Conservation (phyloP, 1,140 invertebrate genomes). For the Hyposmocoma kahamanoa region DNA sequence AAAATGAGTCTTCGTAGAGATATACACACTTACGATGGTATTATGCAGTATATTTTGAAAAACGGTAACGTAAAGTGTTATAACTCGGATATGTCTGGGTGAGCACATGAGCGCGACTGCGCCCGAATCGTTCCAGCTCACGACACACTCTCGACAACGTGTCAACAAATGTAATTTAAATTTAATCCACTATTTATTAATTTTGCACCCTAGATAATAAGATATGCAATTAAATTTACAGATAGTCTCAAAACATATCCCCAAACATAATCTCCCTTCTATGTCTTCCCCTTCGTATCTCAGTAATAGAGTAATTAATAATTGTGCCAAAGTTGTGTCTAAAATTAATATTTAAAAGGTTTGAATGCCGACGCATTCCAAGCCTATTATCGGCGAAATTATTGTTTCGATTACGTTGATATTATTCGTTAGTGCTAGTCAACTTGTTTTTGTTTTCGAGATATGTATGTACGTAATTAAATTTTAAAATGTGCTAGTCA, state of each 20-base stretch:
- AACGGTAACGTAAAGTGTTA: too few species aligned
- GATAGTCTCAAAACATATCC: conserved; percentile 59
- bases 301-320: conserved; percentile 36
- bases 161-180: conserved; percentile 11
- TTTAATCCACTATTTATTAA: conserved; percentile 42
- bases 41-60: too few species aligned
- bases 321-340: conserved; percentile 64
- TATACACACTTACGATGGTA: too few species aligned
- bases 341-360: conserved; percentile 36
- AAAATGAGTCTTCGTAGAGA: too few species aligned
- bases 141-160: too few species aligned
- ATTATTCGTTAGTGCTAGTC: conserved; percentile 55
- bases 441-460: conserved; percentile 56
- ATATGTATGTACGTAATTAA: conserved; percentile 27
- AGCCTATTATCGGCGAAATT: conserved; percentile 16
- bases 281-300: conserved; percentile 66
- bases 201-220: conserved; percentile 65
- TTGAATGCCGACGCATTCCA: conserved; percentile 30
- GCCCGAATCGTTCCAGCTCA: too few species aligned
- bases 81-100: too few species aligned
- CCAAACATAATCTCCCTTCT: conserved; percentile 52
- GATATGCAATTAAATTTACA: conserved; percentile 41
- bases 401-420: conserved; percentile 18
- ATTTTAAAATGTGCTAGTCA: conserved; percentile 61
- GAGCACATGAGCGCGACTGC: too few species aligned